phyloP scores from a whole-genome alignment of 2,888 invertebrate species.

The Polylopha cassiicola region DNA sequence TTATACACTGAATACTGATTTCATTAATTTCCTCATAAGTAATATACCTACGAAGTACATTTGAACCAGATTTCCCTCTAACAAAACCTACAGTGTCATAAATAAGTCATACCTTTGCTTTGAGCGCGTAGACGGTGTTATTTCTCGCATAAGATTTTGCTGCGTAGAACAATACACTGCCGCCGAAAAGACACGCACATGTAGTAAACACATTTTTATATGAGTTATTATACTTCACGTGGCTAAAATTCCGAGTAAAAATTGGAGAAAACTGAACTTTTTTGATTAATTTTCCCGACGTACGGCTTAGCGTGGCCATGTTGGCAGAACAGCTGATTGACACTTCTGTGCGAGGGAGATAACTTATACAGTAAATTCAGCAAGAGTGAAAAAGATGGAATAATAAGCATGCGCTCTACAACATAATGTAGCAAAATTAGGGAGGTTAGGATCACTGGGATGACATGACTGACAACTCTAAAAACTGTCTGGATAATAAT shows the following conservation, averaged over 20 bases:
- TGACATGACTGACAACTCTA: too few species aligned
- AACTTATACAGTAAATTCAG: not conserved
- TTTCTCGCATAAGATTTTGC: conserved; percentile 50
- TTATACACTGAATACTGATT: conserved; percentile 1
- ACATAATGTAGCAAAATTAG: conserved; percentile 2
- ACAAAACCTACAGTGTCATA: conserved; percentile 4
- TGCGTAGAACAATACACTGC: conserved; percentile 59
- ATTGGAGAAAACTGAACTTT: conserved; percentile 54
- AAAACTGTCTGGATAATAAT: too few species aligned
- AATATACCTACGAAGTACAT: too few species aligned
- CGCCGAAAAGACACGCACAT: conserved; percentile 65
- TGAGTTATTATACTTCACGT: conserved; percentile 46
- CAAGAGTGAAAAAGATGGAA: not conserved
- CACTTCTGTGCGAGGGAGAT: conserved; percentile 42
- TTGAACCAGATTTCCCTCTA: not conserved
- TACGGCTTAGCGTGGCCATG: conserved; percentile 72
- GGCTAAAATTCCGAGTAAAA: conserved; percentile 52
- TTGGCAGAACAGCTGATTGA: conserved; percentile 65
- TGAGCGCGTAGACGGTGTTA: conserved; percentile 66
- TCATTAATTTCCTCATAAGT: too few species aligned
- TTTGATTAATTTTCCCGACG: conserved; percentile 60
- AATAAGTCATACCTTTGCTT: conserved; percentile 61
- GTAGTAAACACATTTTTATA: conserved; percentile 50
- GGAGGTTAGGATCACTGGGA: too few species aligned
- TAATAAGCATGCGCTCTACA: conserved; percentile 4